Base-by-base conservation (phyloP, 2,888 invertebrate genomes). In the Emmelina monodactyla region DNA sequence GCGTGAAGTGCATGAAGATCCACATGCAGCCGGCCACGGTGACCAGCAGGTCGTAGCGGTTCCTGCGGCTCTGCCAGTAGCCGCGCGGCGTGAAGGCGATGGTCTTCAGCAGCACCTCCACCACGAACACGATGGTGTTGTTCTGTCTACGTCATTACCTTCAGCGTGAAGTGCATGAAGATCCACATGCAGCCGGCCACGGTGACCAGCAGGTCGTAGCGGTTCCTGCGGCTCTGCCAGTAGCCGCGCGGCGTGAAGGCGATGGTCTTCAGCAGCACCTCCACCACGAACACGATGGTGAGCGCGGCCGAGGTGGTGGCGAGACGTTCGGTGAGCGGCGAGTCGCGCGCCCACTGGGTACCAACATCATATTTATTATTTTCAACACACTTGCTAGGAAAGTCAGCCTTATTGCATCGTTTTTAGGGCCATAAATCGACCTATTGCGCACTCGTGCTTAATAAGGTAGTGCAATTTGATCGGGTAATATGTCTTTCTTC, bases 221-320 rank as follows among this genome's bases (percentile, higher is more conserved):
- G 85, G 80, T 99, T 99, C 50, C 99, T 85, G 51, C 97, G 85
- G 41, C 96, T 96, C 71, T 99, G 98, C 92, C 98, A 95, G 79
- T 99, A 99, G 34, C 99, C 99, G 50, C 94, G 86, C 37, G 96
- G 93, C 2, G 97, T 97, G 72, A 99, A 96, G 1, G 99, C 99
- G 43, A 98, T 94, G 60, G 94, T 94, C 82, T 99, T 99, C 88
- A 99, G 92, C 10, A 97, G 83, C 22, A 98, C 97, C 83, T 99
- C 98, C 39, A 93, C 86, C 12, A 97, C 88, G 76, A 99, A 99
- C 38, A 97, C 87, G 42, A 97, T 80, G 22, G 96, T 98, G 43
- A 98, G 85, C 31, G 91, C 82, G 33, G 94, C 94, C 31, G 97
- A 94, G 13, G 93, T 86, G 10, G 90, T 86, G 10, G 96, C 96